Conservation (phyloP, 2,797 vertebrate species). For the Poecilia wingei region DNA sequence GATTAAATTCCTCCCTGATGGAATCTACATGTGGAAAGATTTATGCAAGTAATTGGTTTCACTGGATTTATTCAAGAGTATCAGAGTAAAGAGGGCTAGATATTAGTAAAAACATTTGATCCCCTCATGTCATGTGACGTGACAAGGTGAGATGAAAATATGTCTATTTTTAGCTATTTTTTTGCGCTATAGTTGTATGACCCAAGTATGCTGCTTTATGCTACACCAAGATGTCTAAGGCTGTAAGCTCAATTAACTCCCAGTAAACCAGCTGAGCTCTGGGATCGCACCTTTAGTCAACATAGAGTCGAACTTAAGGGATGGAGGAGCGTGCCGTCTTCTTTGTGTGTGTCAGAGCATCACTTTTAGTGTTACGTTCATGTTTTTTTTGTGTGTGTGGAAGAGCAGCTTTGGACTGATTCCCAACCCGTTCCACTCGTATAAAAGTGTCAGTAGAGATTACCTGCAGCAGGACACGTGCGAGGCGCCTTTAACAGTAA, state of each 20-base stretch:
- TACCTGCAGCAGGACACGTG: constrained; percentile 65
- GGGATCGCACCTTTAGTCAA: constrained; percentile 38
- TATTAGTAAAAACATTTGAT: not conserved
- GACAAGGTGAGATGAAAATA: not conserved
- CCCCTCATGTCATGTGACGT: too few species aligned
- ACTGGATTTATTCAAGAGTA: not conserved
- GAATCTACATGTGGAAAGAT: not conserved
- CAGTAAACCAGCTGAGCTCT: constrained; percentile 23
- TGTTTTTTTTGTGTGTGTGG: constrained; percentile 24
- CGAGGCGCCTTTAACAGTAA: constrained; percentile 69
- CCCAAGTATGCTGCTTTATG: not conserved
- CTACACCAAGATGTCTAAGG: constrained; percentile 18
- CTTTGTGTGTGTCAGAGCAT: constrained; percentile 57
- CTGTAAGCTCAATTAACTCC: constrained; percentile 8
- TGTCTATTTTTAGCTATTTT: not conserved
- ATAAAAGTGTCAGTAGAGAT: constrained; percentile 66
- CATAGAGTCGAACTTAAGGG: constrained; percentile 27
- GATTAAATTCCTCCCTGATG: not conserved
- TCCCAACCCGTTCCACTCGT: constrained; percentile 39
- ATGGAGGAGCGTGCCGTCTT: constrained; percentile 34
- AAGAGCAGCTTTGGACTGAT: constrained; percentile 46
- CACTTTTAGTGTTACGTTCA: constrained; percentile 34
- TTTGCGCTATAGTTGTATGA: not conserved
- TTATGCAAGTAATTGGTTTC: not conserved
- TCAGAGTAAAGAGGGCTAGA: not conserved